Evolutionary conservation across 2,797 vertebrate species (phyloP), one percentile per base, ranked within the genome.

Genomic region (Margarornis squamiger): DNA sequence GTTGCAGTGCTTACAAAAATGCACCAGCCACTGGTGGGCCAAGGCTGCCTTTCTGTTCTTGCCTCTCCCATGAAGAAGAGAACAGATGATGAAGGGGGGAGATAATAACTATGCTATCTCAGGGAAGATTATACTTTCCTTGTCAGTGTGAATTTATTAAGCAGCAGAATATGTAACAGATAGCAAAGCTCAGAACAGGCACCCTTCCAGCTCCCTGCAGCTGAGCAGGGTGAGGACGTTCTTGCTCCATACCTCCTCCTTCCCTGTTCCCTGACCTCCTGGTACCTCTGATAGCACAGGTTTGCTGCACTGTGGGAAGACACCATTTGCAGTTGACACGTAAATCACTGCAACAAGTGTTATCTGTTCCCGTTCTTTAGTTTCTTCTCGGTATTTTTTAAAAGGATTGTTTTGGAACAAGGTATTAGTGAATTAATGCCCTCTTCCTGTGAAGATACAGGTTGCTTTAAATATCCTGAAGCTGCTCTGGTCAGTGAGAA

Each of bases 111-210:
- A 6, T 52, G 14, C 55, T 49, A 3, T 52, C 67, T 80, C 38
- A 57, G 58, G 61, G 39, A 59, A 72, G 62, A 83, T 87, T 70
- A 49, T 46, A 24, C 41, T 70, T 81, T 34, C 71, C 41, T 80
- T 80, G 45, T 77, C 81, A 89, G 52, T 14, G 45, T 76, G 55
- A 81, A 70, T 85, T 82, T 87, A 76, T 92, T 91, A 91, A 92
- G 66, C 74, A 85, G 77, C 36, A 88, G 77, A 85, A 85, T 87
- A 72, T 36, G n/a, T 45, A 87, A 77, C 21, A 86, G 61, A 43
- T 39, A 76, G 23, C 48, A 86, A 75, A 62, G 16, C 73, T 66
- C 22, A 72, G 26, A 88, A 67, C 24, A 84, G 74, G 63, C 51
- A 63, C 41, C 51, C 18, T 92, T 93, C 72, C 91, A 88, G 14